Base-by-base conservation (phyloP, 2,113 vertebrate genomes). In the Leptocoma aspasia region DNA sequence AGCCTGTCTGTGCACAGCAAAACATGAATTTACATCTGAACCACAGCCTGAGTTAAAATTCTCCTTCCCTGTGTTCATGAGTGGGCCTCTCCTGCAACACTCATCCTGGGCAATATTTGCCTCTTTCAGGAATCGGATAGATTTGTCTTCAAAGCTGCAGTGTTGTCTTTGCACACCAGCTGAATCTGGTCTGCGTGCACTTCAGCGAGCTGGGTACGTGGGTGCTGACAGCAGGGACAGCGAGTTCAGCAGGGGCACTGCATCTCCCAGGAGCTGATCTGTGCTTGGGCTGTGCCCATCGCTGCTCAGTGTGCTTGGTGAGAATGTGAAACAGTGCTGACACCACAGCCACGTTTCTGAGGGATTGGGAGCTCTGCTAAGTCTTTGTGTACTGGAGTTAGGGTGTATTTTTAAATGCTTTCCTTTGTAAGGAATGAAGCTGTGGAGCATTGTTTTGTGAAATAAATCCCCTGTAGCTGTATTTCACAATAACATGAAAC, bases 381-480 rank as follows among this genome's bases (percentile, higher is more conserved):
- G 57, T 17, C 73, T 82, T 82, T 63, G 59, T 50, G 28, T 59
- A 5, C 31, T 80, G 50, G n/a, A 89, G 60, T 45, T 73, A 13
- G 78, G 44, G 53, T 84, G 53, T 84, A 7, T 90, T 95, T 95
- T 93, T 60, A 66, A 94, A 77, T 6, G 1, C 26, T 59, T 89
- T 80, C 42, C 59, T 82, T 69, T 80, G 59, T 16, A 23, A 75
- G 47, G 52, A 49, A 37, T 57, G 47, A 63, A 83, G 60, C 82
- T 81, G 71, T 15, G 82, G 23, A 89, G 19, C 45, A 85, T 85
- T 95, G 80, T 93, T 95, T 75, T 75, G 76, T 93, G 76, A 75
- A 96, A 47, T 57, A 52, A 88, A 17, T 88, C 82, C 85, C 90
- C 82, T 64, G 85, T 92, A 94, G 94, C 86, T 90, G 50, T 95